These are phyloP conservation scores for Himantopus leucocephalus DNA, from an alignment of 2,113 vertebrate species.

Conservation along the genomic window DNA sequence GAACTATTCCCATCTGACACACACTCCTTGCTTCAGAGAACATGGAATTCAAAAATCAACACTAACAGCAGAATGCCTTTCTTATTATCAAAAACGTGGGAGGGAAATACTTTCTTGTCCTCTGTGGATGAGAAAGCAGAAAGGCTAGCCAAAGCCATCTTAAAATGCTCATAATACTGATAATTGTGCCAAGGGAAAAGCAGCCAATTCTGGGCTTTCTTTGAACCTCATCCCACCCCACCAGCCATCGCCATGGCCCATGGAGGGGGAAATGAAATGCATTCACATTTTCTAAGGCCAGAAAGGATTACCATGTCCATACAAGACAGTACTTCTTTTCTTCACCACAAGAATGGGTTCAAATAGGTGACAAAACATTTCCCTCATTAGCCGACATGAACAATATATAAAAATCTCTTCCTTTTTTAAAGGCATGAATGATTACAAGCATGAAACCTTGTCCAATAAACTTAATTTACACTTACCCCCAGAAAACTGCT, in stretches of 20 bases:
- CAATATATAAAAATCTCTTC: not conserved
- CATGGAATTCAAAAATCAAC: not conserved
- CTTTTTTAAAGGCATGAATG: not conserved
- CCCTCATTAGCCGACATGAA: not conserved
- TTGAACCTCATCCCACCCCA: accelerated
- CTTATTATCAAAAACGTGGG: not conserved
- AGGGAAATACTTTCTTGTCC: not conserved
- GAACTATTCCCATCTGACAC: not conserved
- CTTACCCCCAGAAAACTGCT: not conserved
- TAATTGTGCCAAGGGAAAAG: not conserved
- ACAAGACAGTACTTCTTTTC: not conserved
- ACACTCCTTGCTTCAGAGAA: not conserved
- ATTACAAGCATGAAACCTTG: not conserved
- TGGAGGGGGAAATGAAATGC: not conserved
- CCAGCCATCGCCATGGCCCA: accelerated
- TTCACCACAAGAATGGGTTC: not conserved
- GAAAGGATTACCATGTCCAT: not conserved
- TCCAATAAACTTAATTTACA: not conserved
- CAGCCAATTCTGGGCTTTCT: not conserved
- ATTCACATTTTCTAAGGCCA: not conserved
- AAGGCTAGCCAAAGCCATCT: not conserved
- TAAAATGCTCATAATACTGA: not conserved
- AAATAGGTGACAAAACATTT: not conserved
- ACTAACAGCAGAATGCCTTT: not conserved
- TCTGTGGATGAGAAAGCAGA: not conserved